Base-by-base conservation (phyloP, 2,888 invertebrate genomes). In the Halictus ligatus region DNA sequence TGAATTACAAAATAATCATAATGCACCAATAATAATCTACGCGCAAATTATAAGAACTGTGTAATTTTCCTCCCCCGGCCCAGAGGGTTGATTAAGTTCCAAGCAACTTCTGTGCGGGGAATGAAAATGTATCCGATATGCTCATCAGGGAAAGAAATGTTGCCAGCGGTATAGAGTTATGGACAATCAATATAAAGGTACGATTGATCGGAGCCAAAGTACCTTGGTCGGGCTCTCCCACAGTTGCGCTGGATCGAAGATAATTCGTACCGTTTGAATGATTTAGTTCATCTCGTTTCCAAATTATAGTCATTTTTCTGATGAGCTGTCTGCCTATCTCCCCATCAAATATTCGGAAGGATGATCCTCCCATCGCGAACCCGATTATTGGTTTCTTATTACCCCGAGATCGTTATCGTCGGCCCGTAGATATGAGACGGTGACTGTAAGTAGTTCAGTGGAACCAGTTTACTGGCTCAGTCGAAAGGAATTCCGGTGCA, bases 351-450 rank as follows among this genome's bases (percentile, higher is more conserved):
- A 71, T 43, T 43, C n/a, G 71, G 40, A 71, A 43, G 71, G 71
- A 71, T 69, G 21, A 69, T 69, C 69, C 35, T 43, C 21, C 40
- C 69, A 69, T 69, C 69, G 43, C 69, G 40, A 5, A n/a, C 12
- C 35, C 40, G 69, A 69, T 71, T 71, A 71, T 71, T 71, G 71
- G 71, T 71, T 71, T 71, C 71, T 71, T 71, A 71, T 71, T 71
- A 71, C 71, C 43, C 43, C 12, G 6, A 12, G 71, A 71, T 71
- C 71, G 71, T 71, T 71, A 71, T 71, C 71, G 71, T 21, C 5
- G 5, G 64, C 71, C n/a, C 13, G 40, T 71, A 71, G 71, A 71
- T 71, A 71, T n/a, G 43, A 71, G n/a, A 71, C 71, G 43, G 21
- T n/a, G 71, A 43, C n/a, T 46, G 46, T 72, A 72, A 46, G 72